phyloP scores from a whole-genome alignment of 2,113 vertebrate genomes.

The Sisor rabdophorus region DNA sequence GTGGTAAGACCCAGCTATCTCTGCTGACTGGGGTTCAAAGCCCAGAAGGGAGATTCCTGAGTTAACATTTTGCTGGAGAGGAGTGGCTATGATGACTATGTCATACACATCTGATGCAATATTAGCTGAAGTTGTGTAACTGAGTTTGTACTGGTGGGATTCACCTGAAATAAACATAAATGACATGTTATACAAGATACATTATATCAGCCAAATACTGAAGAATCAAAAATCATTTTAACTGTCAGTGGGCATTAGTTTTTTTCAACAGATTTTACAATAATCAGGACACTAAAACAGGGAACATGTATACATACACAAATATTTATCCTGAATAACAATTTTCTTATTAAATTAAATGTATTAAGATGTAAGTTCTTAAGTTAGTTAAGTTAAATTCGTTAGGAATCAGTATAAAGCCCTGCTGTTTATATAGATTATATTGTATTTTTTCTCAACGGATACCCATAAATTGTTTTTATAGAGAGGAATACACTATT shows the following conservation, averaged over 20 bases:
- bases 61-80: constrained; percentile 72
- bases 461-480: too few relatives aligned
- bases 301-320: too few relatives aligned
- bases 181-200: neutral
- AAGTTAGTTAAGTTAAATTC: too few relatives aligned
- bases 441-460: too few relatives aligned
- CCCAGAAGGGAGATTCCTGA: constrained; percentile 78
- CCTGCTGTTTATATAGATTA: too few relatives aligned
- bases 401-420: too few relatives aligned
- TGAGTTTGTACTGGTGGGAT: constrained; percentile 77
- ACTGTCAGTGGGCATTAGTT: neutral
- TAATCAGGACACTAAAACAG: too few relatives aligned
- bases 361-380: too few relatives aligned
- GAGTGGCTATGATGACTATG: constrained; percentile 85
- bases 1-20: constrained; percentile 77
- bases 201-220: neutral
- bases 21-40: constrained; percentile 71
- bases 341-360: too few relatives aligned
- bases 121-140: constrained; percentile 67
- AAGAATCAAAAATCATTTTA: neutral
- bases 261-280: too few relatives aligned
- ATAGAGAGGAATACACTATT: too few relatives aligned
- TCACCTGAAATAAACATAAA: constrained; percentile 70
- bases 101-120: constrained; percentile 78
- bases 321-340: too few relatives aligned